Percentiles rank a stretch among this genome's conserved stretches.
Conservation (phyloP, 2,888 invertebrate genomes). For the Stenolophus ochropezus region DNA sequence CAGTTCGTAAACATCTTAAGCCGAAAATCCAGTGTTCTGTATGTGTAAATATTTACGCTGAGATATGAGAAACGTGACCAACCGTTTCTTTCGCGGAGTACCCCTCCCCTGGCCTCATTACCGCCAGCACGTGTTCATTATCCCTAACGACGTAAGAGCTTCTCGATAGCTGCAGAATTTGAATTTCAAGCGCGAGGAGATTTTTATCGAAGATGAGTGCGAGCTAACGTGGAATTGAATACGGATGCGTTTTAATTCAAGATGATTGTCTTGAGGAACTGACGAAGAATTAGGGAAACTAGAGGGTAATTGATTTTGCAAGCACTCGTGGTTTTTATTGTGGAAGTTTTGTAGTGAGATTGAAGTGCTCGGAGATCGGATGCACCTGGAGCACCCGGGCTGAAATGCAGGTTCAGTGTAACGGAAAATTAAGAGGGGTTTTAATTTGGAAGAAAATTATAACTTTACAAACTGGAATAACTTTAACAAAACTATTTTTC, state of each 20-base stretch:
- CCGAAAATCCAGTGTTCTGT: constrained; percentile 26
- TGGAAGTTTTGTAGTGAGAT: neutral
- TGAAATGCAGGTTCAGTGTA: neutral
- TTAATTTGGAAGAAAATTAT: neutral
- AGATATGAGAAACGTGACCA: constrained; percentile 54
- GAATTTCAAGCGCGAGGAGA: constrained; percentile 16
- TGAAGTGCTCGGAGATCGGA: neutral
- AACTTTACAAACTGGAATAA: neutral
- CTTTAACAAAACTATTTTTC: neutral
- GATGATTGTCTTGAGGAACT: constrained; percentile 7
- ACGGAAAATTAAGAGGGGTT: neutral
- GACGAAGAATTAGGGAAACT: neutral
- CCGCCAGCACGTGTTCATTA: constrained; percentile 11
- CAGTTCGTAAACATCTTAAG: neutral
- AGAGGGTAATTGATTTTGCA: neutral
- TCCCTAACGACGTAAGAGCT: constrained; percentile 23
- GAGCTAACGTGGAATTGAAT: constrained; percentile 6
- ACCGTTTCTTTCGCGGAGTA: neutral
- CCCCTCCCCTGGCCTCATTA: neutral
- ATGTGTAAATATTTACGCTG: constrained; percentile 42
- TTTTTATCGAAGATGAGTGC: constrained; percentile 23
- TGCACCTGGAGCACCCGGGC: neutral
- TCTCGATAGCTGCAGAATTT: neutral
- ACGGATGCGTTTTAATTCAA: constrained; percentile 11
- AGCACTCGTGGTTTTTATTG: neutral